These are phyloP conservation scores for Pogona vitticeps DNA, from an alignment of 2,113 vertebrate species.

Conservation along the genomic window DNA sequence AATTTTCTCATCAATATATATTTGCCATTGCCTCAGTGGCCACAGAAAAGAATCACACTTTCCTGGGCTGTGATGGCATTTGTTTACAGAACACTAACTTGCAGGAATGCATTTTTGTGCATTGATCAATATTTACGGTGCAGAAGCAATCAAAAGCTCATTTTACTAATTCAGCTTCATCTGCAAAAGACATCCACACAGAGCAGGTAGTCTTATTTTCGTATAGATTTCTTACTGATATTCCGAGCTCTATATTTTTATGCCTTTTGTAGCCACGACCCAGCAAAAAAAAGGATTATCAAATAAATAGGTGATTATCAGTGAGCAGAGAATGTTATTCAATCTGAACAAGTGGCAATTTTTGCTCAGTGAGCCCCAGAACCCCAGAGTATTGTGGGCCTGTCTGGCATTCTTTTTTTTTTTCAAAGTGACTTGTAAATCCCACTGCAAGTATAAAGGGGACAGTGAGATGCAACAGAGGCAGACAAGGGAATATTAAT, in stretches of 20 bases:
- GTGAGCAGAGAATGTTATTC: conserved; percentile 36
- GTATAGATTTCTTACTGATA: conserved; percentile 5
- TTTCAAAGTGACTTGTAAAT: conserved; percentile 52
- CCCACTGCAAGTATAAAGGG: conserved; percentile 41
- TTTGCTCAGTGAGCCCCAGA: conserved; percentile 18
- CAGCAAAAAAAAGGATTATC: background rate
- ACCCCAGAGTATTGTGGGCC: conserved; percentile 38
- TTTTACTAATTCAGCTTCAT: conserved; percentile 9
- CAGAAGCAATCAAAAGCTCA: background rate
- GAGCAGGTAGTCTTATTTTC: background rate
- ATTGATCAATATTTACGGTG: background rate
- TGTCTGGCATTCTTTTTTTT: background rate
- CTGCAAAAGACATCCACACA: conserved; percentile 2
- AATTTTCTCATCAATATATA: background rate
- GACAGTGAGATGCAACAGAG: conserved; percentile 53
- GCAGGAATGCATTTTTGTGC: conserved; percentile 1
- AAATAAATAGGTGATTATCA: conserved; percentile 21
- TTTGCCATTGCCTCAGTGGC: background rate
- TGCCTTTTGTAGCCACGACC: background rate
- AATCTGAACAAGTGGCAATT: conserved; percentile 42
- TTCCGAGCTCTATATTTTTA: background rate
- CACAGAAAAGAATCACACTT: background rate
- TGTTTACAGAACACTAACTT: conserved; percentile 9
- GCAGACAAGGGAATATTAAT: conserved; percentile 67
- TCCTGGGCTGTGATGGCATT: background rate